These are phyloP conservation scores for Cydia fagiglandana DNA, from an alignment of 1,140 invertebrate species.

Conservation along the genomic window DNA sequence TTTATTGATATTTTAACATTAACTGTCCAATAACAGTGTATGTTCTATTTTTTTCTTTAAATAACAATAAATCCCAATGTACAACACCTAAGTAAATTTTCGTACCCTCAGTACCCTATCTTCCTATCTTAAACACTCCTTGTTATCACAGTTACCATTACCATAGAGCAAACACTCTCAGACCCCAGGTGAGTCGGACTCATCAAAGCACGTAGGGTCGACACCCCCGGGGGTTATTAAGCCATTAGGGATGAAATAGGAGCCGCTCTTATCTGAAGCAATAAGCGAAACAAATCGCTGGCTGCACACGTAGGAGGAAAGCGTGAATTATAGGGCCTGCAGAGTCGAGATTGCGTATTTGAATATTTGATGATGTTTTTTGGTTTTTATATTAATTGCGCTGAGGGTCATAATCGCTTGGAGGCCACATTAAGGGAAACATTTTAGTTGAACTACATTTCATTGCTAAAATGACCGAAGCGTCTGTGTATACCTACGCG, in stretches of 20 bases:
- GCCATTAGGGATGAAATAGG: constrained; percentile 62
- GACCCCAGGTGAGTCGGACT: constrained; percentile 22
- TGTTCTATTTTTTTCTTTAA: too few relatives aligned
- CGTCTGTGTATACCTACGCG: neutral
- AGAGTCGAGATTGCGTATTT: constrained; percentile 14
- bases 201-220: constrained; percentile 29
- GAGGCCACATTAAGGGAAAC: neutral
- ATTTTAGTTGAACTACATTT: neutral
- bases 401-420: neutral
- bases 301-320: constrained; percentile 16
- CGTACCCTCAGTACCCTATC: neutral
- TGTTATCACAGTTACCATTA: neutral
- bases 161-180: neutral
- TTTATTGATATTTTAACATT: too few relatives aligned
- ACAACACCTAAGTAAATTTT: neutral
- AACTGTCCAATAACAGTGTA: too few relatives aligned
- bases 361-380: constrained; percentile 17
- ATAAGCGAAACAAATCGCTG: constrained; percentile 59
- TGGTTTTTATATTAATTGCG: constrained; percentile 3
- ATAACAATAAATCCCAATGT: neutral
- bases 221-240: constrained; percentile 54
- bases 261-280: constrained; percentile 49
- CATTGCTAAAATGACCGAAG: neutral
- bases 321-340: constrained; percentile 14
- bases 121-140: constrained; percentile 1